Conservation (phyloP, 2,113 vertebrate genomes). For the Paradoxurus hermaphroditus region DNA sequence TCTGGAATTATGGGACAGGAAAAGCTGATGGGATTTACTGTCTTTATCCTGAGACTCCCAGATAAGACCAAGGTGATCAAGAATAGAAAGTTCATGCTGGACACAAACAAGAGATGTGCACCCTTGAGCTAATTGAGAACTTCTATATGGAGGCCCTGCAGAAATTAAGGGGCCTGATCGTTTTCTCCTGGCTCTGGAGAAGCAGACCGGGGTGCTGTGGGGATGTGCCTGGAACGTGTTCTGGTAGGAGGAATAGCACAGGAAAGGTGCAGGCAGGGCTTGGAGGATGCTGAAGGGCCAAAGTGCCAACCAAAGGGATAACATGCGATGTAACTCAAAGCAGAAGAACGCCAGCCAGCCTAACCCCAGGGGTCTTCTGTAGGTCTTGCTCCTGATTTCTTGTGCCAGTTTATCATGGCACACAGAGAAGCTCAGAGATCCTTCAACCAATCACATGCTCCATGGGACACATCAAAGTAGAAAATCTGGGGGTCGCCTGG, state of each 20-base stretch:
- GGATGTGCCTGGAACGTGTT: not conserved
- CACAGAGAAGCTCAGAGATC: not conserved
- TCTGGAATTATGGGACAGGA: not conserved
- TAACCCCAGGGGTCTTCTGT: not conserved
- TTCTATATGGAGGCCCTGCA: not conserved
- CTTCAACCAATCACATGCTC: not conserved
- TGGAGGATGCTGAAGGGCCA: not conserved
- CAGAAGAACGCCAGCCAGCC: not conserved
- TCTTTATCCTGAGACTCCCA: not conserved
- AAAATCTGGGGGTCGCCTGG: not conserved
- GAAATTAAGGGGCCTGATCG: not conserved
- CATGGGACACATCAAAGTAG: not conserved
- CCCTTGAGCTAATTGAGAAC: not conserved
- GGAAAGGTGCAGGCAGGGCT: not conserved
- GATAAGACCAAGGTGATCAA: not conserved
- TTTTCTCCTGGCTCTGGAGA: not conserved
- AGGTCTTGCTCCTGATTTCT: not conserved
- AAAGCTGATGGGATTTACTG: not conserved
- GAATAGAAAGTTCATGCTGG: not conserved
- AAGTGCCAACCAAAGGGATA: not conserved
- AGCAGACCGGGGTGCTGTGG: too few species aligned
- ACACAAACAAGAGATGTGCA: not conserved
- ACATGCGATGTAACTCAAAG: not conserved
- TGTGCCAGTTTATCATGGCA: accelerated
- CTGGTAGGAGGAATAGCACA: not conserved